Conservation (phyloP, 2,888 invertebrate genomes). For the Ethmia dodecea region DNA sequence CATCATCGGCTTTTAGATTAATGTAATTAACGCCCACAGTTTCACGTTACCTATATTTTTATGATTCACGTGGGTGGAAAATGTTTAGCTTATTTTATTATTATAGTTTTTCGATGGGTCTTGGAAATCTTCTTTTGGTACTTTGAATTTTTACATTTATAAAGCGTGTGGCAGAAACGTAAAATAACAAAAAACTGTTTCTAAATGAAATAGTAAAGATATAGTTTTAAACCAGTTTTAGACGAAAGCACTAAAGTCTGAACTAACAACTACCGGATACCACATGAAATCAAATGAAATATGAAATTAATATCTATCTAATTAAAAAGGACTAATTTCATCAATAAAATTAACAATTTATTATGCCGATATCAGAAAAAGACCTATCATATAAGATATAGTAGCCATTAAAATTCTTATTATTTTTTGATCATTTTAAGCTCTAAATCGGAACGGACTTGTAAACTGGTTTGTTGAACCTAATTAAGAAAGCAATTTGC, state of each 20-base stretch:
- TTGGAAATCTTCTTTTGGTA: too few relatives aligned
- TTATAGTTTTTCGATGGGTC: too few relatives aligned
- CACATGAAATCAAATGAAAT: too few relatives aligned
- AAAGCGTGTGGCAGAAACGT: too few relatives aligned
- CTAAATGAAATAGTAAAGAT: too few relatives aligned
- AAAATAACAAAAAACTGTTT: too few relatives aligned
- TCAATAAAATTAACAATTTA: slow-evolving; percentile 18
- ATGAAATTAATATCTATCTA: too few relatives aligned
- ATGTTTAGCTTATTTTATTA: neutral
- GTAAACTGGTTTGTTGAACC: slow-evolving; percentile 43
- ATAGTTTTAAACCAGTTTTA: too few relatives aligned
- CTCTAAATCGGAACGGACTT: slow-evolving; percentile 34
- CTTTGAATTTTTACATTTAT: too few relatives aligned
- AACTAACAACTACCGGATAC: too few relatives aligned
- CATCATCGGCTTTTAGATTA: slow-evolving; percentile 31
- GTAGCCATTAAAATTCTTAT: slow-evolving; percentile 25
- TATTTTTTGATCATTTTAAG: slow-evolving; percentile 25
- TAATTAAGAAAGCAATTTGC: slow-evolving; percentile 73
- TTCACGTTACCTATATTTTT: slow-evolving; percentile 10
- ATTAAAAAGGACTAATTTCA: slow-evolving; percentile 17
- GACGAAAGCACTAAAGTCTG: too few relatives aligned
- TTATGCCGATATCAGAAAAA: slow-evolving; percentile 18
- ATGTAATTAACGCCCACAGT: slow-evolving; percentile 48
- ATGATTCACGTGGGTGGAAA: slow-evolving; percentile 7
- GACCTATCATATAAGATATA: slow-evolving; percentile 18